Evolutionary conservation across 1,140 invertebrate species (phyloP).

Genomic region (Camponotus floridanus): DNA sequence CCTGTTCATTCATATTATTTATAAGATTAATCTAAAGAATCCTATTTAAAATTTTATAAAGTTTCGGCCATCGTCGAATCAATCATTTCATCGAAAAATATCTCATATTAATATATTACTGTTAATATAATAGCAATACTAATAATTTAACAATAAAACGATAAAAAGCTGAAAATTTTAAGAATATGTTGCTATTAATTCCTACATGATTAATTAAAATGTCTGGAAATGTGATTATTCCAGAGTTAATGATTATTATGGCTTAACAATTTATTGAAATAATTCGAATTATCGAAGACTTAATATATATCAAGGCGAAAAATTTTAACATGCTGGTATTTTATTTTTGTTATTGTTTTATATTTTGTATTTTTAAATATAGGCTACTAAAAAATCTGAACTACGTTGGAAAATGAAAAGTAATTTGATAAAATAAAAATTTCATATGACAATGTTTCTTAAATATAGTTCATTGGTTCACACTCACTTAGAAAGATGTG

Average conservation of each 20-base stretch:
- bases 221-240: no score
- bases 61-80: neutral
- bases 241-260: no score
- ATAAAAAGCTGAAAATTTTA: neutral
- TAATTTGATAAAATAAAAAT: neutral
- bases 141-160: neutral
- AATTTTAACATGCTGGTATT: no score
- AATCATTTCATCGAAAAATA: neutral
- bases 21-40: conserved; percentile 9
- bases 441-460: neutral
- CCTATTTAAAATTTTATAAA: neutral
- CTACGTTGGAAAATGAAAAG: neutral
- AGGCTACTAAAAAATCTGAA: neutral
- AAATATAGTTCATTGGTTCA: conserved; percentile 43
- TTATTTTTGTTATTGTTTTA: no score
- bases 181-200: no score
- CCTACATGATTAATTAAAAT: no score
- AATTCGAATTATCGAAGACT: no score
- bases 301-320: no score
- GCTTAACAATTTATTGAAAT: no score
- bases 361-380: no score
- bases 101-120: neutral
- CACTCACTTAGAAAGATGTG: conserved; percentile 87
- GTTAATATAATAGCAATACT: neutral
- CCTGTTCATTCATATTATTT: conserved; percentile 66